Conservation (phyloP, 2,797 vertebrate species). For the Myotis daubentonii region DNA sequence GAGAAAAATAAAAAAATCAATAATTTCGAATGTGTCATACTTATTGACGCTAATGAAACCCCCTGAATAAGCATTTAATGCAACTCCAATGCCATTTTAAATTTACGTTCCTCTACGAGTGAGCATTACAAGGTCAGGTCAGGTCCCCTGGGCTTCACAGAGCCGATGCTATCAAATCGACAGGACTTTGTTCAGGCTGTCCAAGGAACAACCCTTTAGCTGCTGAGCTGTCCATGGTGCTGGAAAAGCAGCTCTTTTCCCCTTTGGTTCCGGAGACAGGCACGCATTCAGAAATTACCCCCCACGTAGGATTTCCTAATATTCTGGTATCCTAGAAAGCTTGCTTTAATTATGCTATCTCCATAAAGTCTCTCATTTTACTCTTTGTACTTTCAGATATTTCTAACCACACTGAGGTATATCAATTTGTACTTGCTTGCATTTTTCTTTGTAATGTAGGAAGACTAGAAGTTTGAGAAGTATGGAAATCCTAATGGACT, state of each 20-base stretch:
- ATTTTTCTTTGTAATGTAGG: neutral
- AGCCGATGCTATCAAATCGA: constrained; percentile 63
- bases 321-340: neutral
- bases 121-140: constrained; percentile 80
- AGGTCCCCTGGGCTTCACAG: constrained; percentile 66
- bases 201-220: neutral
- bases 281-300: neutral
- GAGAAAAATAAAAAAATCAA: constrained; percentile 78
- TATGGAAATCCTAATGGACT: neutral
- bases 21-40: constrained; percentile 75
- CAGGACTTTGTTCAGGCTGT: constrained; percentile 21
- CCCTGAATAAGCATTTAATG: constrained; percentile 74
- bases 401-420: neutral
- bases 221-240: constrained; percentile 82
- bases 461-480: neutral
- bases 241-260: constrained; percentile 42
- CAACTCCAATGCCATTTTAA: constrained; percentile 50
- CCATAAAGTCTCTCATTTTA: neutral
- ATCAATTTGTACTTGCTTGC: neutral
- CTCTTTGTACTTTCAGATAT: neutral
- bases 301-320: neutral
- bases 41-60: constrained; percentile 78
- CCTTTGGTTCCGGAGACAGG: neutral
- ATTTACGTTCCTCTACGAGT: constrained; percentile 65
- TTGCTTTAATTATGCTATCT: neutral